Percentiles rank a stretch among this genome's conserved stretches.
Conservation (phyloP, 2,797 vertebrate genomes). For the Novumbra hubbsi region DNA sequence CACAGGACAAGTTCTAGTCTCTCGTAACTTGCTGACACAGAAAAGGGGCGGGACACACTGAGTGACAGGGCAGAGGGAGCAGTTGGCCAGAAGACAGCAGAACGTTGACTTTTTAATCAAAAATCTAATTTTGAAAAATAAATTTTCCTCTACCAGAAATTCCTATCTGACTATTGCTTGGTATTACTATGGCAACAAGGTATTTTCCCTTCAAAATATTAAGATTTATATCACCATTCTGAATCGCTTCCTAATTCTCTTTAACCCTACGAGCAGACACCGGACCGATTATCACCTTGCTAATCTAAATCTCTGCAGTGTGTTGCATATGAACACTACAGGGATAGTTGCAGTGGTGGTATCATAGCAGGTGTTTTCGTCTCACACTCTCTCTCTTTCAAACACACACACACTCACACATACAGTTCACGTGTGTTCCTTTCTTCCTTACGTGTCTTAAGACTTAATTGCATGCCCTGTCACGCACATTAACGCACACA, state of each 20-base stretch:
- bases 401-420: conserved; percentile 8
- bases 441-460: conserved; percentile 26
- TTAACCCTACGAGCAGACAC: neutral
- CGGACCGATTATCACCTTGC: neutral
- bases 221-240: neutral
- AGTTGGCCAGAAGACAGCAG: conserved; percentile 28
- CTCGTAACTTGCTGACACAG: conserved; percentile 38
- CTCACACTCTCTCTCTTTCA: neutral
- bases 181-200: conserved; percentile 40
- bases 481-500: conserved; percentile 18
- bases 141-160: conserved; percentile 16
- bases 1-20: conserved; percentile 36
- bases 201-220: neutral
- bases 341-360: conserved; percentile 8
- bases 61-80: conserved; percentile 34
- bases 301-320: neutral
- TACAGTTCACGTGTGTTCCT: conserved; percentile 32
- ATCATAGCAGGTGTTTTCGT: conserved; percentile 1
- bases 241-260: neutral
- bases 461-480: conserved; percentile 24
- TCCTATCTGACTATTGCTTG: conserved; percentile 12
- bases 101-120: conserved; percentile 15
- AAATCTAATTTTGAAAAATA: conserved; percentile 26
- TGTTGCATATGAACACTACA: neutral
- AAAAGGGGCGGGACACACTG: conserved; percentile 25